Conservation (phyloP, 2,888 invertebrate genomes). For the Latrodectus hesperus region DNA sequence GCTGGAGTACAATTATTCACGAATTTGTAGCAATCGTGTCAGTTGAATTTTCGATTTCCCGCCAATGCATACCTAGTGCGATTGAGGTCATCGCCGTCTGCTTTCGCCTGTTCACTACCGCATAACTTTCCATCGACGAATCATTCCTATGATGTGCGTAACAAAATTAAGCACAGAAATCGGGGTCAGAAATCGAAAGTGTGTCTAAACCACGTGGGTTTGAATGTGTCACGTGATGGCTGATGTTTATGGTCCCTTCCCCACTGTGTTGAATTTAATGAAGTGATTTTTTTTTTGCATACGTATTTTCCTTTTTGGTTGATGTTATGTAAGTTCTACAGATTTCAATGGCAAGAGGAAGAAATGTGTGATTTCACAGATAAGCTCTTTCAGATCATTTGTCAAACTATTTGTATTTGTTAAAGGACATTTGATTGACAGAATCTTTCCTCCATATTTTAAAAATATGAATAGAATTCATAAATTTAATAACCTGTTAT, state of each 20-base stretch:
- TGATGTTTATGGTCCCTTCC: not conserved
- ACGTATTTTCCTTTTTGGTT: not conserved
- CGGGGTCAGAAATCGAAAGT: constrained; percentile 61
- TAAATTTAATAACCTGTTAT: no score
- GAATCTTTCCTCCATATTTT: no score
- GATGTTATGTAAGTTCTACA: not conserved
- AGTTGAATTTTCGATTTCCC: constrained; percentile 14
- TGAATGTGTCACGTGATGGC: constrained; percentile 46
- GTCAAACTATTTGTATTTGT: no score
- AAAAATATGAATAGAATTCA: no score
- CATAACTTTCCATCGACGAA: constrained; percentile 1
- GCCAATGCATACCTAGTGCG: constrained; percentile 18
- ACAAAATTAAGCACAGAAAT: constrained; percentile 21
- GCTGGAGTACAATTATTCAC: not conserved
- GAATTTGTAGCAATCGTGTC: constrained; percentile 1
- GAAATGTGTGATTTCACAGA: no score
- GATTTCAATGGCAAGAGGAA: not conserved
- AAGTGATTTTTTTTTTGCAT: not conserved
- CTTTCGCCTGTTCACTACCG: not conserved
- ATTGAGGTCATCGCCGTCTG: constrained; percentile 42
- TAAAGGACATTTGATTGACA: no score
- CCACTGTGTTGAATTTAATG: not conserved
- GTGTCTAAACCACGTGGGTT: constrained; percentile 46
- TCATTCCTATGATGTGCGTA: not conserved
- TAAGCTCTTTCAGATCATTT: no score